Conservation (phyloP, 92 coral and sea anemone species). For the Palythoa caribaeorum region DNA sequence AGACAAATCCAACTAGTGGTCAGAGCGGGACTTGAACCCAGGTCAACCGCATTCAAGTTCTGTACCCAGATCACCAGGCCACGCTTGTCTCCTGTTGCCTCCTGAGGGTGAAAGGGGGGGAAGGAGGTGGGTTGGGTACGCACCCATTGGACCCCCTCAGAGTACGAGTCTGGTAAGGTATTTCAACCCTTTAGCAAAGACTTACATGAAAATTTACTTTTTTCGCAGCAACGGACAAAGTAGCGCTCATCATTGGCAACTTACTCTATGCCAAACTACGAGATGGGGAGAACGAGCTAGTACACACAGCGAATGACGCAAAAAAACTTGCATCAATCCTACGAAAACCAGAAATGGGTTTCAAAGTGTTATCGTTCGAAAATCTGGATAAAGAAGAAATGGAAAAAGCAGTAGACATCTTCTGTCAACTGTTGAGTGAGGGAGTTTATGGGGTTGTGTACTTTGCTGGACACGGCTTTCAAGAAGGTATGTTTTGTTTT, state of each 20-base stretch:
- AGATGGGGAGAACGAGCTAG: conserved; percentile 68
- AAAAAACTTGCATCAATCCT: conserved; percentile 85
- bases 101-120: no score
- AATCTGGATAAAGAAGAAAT: conserved; percentile 85
- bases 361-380: conserved; percentile 92
- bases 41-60: no score
- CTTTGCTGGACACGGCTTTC: conserved; percentile 98
- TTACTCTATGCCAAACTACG: conserved; percentile 79
- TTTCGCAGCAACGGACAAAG: conserved; percentile 79
- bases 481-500: conserved; percentile 53
- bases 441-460: conserved; percentile 91
- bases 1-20: no score
- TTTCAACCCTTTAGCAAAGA: neutral
- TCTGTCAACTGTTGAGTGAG: conserved; percentile 72
- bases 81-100: no score
- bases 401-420: conserved; percentile 72
- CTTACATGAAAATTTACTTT: neutral
- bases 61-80: no score
- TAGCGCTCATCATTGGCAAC: conserved; percentile 93
- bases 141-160: no score
- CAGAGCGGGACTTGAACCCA: no score
- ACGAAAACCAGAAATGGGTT: conserved; percentile 90
- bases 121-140: no score
- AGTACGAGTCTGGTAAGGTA: neutral
- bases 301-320: conserved; percentile 89